Evolutionary conservation across 23 tunicate species (phyloP).

Genomic region (Aplidium turbinatum): DNA sequence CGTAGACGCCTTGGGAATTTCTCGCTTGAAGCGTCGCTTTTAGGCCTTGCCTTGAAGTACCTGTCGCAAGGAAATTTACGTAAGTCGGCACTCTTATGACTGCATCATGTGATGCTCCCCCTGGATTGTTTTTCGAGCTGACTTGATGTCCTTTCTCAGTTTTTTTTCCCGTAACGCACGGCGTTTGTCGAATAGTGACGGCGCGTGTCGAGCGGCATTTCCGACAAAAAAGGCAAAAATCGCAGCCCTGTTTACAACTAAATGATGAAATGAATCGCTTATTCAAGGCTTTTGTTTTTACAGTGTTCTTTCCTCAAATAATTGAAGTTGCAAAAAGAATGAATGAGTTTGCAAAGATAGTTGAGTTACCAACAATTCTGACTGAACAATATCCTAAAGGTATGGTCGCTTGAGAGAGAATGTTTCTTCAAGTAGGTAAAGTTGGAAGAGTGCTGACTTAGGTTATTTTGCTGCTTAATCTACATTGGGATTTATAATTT

Average conservation of each 20-base stretch:
- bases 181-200: no score
- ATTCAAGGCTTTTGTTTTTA: conserved; percentile 13
- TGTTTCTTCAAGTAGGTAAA: neutral
- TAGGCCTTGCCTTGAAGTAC: no score
- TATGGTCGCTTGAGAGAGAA: neutral
- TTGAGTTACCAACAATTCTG: conserved; percentile 70
- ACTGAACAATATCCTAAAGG: conserved; percentile 97
- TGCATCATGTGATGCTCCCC: no score
- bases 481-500: neutral
- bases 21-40: no score
- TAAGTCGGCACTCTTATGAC: no score
- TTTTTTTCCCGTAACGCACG: no score
- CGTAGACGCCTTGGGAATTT: no score
- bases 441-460: neutral
- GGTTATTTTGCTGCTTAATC: neutral
- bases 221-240: no score
- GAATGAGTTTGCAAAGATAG: conserved; percentile 73
- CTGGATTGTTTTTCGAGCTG: no score
- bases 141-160: no score
- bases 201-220: no score
- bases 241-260: neutral
- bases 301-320: conserved; percentile 74
- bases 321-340: conserved; percentile 59
- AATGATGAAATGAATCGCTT: neutral
- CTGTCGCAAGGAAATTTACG: no score